These are phyloP conservation scores for Cryptoblepharus egeriae DNA, from an alignment of 2,797 vertebrate species.

Conservation along the genomic window DNA sequence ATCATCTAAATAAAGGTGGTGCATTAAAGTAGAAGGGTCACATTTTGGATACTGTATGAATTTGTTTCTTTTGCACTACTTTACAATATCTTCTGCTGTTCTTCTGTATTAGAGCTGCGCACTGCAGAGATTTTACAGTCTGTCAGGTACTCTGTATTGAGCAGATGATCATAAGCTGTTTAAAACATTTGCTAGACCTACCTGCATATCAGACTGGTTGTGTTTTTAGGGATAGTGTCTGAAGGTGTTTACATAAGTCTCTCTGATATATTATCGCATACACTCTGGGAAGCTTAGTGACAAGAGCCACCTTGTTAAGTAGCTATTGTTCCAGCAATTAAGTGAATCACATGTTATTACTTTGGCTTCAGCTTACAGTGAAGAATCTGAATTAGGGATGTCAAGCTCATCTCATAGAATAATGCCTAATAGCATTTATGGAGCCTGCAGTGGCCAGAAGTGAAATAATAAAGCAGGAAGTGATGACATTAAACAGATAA, in stretches of 20 bases:
- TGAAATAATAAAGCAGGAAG: too few relatives aligned
- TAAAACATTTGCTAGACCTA: conserved; percentile 39
- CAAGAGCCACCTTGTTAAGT: neutral
- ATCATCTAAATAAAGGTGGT: conserved; percentile 69
- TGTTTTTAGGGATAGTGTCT: neutral
- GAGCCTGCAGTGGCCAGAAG: too few relatives aligned
- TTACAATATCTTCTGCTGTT: accelerated
- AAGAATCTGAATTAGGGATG: neutral
- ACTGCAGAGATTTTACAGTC: neutral
- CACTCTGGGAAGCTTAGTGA: neutral
- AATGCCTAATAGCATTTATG: too few relatives aligned
- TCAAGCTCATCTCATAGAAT: neutral
- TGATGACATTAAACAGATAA: too few relatives aligned
- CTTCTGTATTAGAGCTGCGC: accelerated
- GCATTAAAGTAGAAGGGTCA: conserved; percentile 50
- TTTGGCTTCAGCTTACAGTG: neutral
- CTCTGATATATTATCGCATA: neutral
- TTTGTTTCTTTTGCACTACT: conserved; percentile 4
- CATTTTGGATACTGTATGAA: accelerated
- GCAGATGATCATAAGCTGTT: conserved; percentile 29
- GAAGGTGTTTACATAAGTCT: neutral
- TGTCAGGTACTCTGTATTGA: neutral
- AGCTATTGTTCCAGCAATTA: neutral
- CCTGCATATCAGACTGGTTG: conserved; percentile 26
- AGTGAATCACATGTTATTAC: neutral